Evolutionary conservation across 2,888 invertebrate species (phyloP).

Genomic region (Latrodectus hesperus): DNA sequence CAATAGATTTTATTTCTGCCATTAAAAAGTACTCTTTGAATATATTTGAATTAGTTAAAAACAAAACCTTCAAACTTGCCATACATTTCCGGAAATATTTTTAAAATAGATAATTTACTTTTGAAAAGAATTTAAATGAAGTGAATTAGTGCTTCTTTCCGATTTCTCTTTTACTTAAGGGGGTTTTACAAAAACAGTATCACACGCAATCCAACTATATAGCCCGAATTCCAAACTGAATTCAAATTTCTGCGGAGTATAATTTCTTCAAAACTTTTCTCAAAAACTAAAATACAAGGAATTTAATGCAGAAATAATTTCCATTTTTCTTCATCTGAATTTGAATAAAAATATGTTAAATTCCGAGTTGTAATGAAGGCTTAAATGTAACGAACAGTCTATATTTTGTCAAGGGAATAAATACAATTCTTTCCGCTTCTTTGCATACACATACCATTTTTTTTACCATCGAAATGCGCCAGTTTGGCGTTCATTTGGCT

Average conservation of each 20-base stretch:
- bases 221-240: too few relatives aligned
- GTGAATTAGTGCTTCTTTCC: neutral
- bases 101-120: neutral
- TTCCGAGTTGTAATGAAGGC: neutral
- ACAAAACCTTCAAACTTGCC: neutral
- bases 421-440: neutral
- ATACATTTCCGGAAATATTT: neutral
- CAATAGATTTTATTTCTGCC: neutral
- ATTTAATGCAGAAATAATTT: slow-evolving; percentile 34
- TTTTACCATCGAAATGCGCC: neutral
- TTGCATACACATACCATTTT: neutral
- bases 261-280: neutral
- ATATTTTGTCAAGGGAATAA: slow-evolving; percentile 1
- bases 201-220: neutral
- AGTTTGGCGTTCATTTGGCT: neutral
- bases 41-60: neutral
- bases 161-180: neutral
- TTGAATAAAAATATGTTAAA: neutral
- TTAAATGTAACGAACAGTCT: slow-evolving; percentile 1
- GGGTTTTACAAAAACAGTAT: neutral
- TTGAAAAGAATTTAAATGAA: neutral
- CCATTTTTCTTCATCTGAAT: slow-evolving; percentile 12
- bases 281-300: neutral
- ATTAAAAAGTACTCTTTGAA: neutral
- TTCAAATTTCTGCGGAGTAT: neutral